Conservation (phyloP, 1,140 invertebrate genomes). For the Littorina saxatilis region DNA sequence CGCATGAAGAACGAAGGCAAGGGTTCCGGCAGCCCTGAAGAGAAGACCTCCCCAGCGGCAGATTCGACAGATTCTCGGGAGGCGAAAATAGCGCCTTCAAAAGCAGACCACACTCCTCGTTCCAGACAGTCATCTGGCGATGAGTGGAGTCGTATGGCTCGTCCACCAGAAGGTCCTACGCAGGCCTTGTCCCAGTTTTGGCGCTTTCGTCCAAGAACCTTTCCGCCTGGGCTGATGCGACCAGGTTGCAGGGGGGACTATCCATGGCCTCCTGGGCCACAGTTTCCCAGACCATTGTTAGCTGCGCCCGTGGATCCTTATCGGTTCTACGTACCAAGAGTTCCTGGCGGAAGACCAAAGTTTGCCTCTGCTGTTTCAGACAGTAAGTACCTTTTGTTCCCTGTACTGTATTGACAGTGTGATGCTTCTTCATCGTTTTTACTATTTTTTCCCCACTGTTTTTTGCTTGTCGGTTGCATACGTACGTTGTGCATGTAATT, state of each 20-base stretch:
- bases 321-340: background rate
- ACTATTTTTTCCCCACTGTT: too few species aligned
- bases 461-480: too few species aligned
- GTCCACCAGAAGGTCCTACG: background rate
- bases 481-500: too few species aligned
- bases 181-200: background rate
- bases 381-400: too few species aligned
- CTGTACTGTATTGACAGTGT: too few species aligned
- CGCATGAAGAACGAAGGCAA: background rate
- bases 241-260: background rate
- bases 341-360: too few species aligned
- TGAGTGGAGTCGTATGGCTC: background rate
- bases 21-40: background rate
- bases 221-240: background rate
- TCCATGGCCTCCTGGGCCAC: background rate
- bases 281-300: background rate
- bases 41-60: background rate
- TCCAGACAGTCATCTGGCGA: background rate
- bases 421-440: too few species aligned
- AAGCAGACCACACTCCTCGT: background rate
- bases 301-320: background rate
- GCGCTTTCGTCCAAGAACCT: background rate
- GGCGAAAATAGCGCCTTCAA: background rate
- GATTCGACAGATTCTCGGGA: background rate
- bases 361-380: too few species aligned